Conservation (phyloP, 2,797 vertebrate genomes). For the Artibeus jamaicensis region DNA sequence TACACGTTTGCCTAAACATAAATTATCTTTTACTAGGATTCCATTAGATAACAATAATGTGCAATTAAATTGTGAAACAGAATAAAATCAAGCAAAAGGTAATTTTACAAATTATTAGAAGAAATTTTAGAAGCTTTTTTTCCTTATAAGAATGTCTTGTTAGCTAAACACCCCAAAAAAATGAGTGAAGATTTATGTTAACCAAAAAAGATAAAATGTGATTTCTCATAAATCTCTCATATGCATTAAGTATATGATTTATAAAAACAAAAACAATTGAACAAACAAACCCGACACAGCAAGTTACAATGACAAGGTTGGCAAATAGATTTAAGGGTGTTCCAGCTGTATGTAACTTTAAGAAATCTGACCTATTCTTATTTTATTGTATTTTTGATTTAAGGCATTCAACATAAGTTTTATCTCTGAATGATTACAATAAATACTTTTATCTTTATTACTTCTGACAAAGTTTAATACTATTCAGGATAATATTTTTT, state of each 20-base stretch:
- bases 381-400: conserved; percentile 10
- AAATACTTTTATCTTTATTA: not conserved
- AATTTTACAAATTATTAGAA: not conserved
- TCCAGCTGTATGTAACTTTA: not conserved
- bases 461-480: not conserved
- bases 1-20: not conserved
- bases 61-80: not conserved
- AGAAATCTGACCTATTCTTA: not conserved
- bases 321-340: conserved; percentile 30
- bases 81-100: not conserved
- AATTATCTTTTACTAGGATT: not conserved
- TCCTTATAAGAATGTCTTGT: not conserved
- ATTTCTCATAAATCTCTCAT: not conserved
- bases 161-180: not conserved
- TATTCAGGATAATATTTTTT: not conserved
- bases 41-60: not conserved
- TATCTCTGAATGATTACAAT: not conserved
- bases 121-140: not conserved
- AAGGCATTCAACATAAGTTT: not conserved
- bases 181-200: not conserved
- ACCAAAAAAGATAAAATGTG: not conserved
- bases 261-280: not conserved
- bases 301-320: conserved; percentile 40
- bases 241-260: not conserved
- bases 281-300: not conserved